A percentile compares a stretch with the other conserved stretches of the same genome.
These are phyloP conservation scores for Mormyrops boulengeri DNA, from an alignment of 2,797 vertebrate genomes.

Conservation along the genomic window DNA sequence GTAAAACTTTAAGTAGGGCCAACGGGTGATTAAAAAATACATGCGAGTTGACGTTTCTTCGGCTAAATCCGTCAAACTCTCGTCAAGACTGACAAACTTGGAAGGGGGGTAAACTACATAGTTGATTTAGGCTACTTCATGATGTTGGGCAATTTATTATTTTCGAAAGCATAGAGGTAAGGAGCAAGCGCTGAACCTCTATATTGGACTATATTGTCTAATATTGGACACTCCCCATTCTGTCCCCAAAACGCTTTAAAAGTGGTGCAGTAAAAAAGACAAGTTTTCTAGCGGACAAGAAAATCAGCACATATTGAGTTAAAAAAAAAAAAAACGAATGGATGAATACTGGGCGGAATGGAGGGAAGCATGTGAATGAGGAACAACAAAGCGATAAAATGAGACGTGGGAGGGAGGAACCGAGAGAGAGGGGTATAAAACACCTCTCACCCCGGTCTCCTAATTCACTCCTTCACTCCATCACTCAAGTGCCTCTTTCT, in stretches of 20 bases:
- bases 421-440: conserved; percentile 31
- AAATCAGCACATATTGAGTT: neutral
- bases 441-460: neutral
- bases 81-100: neutral
- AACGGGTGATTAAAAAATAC: neutral
- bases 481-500: neutral
- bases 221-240: neutral
- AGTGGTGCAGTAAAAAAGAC: neutral
- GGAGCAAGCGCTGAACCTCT: no score
- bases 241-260: neutral
- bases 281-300: neutral
- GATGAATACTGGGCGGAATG: neutral
- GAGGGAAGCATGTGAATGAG: neutral
- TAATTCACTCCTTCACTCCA: neutral
- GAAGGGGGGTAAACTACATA: neutral
- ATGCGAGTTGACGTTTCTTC: neutral
- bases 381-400: neutral
- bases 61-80: neutral
- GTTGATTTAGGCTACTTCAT: neutral
- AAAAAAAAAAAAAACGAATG: neutral
- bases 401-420: neutral
- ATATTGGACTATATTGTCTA: no score
- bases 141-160: neutral
- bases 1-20: neutral
- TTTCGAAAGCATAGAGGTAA: neutral